phyloP scores from a whole-genome alignment of 2,797 vertebrate species.

The Thalassophryne amazonica region DNA sequence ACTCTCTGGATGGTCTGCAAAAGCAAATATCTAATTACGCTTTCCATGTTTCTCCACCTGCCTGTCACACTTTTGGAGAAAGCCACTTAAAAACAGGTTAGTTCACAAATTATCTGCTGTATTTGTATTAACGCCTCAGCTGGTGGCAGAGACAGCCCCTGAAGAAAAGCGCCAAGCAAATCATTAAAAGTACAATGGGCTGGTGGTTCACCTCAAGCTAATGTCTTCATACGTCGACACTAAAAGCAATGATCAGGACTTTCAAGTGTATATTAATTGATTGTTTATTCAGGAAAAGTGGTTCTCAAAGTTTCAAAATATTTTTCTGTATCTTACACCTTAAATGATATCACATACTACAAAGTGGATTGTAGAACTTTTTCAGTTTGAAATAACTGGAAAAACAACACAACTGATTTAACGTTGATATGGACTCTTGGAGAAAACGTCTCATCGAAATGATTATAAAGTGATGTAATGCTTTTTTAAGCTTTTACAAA shows the following conservation, averaged over 20 bases:
- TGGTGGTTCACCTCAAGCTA: slow-evolving; percentile 30
- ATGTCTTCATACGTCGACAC: slow-evolving; percentile 10
- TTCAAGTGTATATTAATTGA: background rate
- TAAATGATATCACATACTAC: background rate
- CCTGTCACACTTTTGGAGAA: slow-evolving; percentile 80
- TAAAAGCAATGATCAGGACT: background rate
- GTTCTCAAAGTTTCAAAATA: background rate
- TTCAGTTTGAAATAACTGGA: background rate
- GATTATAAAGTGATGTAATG: background rate
- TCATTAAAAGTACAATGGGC: slow-evolving; percentile 71
- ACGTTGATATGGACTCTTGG: background rate
- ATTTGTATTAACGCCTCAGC: slow-evolving; percentile 87
- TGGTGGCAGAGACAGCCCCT: slow-evolving; percentile 78
- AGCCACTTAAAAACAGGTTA: slow-evolving; percentile 81
- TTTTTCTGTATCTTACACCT: background rate
- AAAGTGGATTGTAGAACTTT: background rate
- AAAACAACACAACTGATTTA: background rate
- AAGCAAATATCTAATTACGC: slow-evolving; percentile 80
- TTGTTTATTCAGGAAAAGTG: too few relatives aligned
- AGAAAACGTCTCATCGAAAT: background rate
- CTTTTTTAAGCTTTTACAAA: background rate
- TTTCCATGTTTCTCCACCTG: slow-evolving; percentile 78
- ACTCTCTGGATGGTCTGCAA: slow-evolving; percentile 51
- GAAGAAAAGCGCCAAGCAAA: slow-evolving; percentile 66
- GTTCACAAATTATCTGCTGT: slow-evolving; percentile 83